Evolutionary conservation across 2,797 vertebrate species (phyloP).

Genomic region (Anguilla obscura): DNA sequence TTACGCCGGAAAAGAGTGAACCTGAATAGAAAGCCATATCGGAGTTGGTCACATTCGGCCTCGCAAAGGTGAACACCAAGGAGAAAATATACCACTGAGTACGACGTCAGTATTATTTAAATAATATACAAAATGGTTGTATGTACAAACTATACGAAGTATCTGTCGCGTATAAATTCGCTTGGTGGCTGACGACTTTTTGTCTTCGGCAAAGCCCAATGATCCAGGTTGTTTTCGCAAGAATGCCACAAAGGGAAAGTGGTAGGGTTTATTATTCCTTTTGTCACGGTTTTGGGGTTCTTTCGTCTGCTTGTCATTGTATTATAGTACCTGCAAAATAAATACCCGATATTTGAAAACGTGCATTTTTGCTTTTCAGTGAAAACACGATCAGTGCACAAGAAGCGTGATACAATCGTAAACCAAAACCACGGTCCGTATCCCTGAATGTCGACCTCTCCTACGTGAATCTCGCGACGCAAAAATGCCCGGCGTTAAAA

Average conservation of each 20-base stretch:
- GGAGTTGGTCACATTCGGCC: not conserved
- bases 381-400: not conserved
- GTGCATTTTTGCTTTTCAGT: not conserved
- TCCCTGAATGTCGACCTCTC: not conserved
- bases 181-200: not conserved
- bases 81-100: not conserved
- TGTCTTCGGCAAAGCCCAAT: not conserved
- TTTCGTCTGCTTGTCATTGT: not conserved
- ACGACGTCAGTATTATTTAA: not conserved
- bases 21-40: not conserved
- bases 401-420: not conserved
- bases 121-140: not conserved
- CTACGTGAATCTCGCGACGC: not conserved
- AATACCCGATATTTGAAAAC: not conserved
- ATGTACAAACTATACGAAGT: not conserved
- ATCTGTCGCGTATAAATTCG: not conserved
- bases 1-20: constrained; percentile 15
- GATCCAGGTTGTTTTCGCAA: not conserved
- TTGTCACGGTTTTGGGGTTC: not conserved
- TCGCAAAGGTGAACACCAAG: constrained; percentile 27
- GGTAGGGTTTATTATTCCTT: not conserved
- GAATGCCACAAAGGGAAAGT: not conserved
- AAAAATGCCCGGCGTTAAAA: not conserved
- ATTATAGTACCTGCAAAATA: not conserved
- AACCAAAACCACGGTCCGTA: not conserved